phyloP scores from a whole-genome alignment of 1,140 invertebrate species.

The Drosophila nikananu region DNA sequence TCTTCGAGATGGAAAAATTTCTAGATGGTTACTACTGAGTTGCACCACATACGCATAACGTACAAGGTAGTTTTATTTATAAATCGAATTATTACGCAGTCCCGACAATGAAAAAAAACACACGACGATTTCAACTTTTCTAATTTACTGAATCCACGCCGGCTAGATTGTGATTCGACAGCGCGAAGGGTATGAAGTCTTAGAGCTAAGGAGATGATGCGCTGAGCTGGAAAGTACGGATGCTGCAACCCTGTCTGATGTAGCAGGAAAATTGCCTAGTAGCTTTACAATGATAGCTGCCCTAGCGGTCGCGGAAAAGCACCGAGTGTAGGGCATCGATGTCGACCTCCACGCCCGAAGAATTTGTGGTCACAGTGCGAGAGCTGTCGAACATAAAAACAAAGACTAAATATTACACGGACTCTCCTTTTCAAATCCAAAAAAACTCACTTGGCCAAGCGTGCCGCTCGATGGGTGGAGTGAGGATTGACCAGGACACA shows the following conservation, averaged over 20 bases:
- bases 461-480: slow-evolving; percentile 87
- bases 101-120: slow-evolving; percentile 4
- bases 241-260: not conserved
- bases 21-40: too few relatives aligned
- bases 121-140: not conserved
- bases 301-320: slow-evolving; percentile 69
- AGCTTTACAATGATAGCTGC: not conserved
- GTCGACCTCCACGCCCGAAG: slow-evolving; percentile 73
- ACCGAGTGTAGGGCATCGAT: slow-evolving; percentile 76
- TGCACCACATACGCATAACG: not conserved
- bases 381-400: slow-evolving; percentile 25
- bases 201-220: slow-evolving; percentile 37
- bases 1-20: too few relatives aligned
- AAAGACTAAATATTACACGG: not conserved
- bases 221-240: slow-evolving; percentile 6
- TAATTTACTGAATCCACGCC: slow-evolving; percentile 23
- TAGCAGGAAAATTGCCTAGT: slow-evolving; percentile 33
- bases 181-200: slow-evolving; percentile 6
- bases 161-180: not conserved
- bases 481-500: slow-evolving; percentile 91
- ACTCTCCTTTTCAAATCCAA: not conserved
- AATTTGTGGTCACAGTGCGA: slow-evolving; percentile 72
- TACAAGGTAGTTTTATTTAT: not conserved
- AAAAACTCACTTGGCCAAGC: slow-evolving; percentile 84
- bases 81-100: too few relatives aligned